phyloP scores from a whole-genome alignment of 2,797 vertebrate species.

The Danio albolineatus region DNA sequence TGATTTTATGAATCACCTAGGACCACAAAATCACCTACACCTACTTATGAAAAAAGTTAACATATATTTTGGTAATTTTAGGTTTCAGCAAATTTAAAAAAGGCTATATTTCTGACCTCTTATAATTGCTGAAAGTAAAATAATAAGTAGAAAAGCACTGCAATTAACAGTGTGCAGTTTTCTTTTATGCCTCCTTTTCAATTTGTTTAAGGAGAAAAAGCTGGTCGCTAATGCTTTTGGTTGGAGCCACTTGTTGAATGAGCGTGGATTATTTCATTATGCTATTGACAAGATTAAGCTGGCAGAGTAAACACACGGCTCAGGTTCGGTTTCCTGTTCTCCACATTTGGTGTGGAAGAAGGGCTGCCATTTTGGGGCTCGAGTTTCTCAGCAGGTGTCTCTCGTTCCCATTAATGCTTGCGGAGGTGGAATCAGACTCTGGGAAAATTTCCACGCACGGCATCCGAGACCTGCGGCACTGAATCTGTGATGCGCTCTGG shows the following conservation, averaged over 20 bases:
- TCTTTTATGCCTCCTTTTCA: background rate
- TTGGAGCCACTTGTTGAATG: conserved; percentile 52
- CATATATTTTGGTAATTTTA: background rate
- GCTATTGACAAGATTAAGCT: conserved; percentile 31
- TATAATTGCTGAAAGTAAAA: background rate
- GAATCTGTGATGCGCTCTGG: conserved; percentile 64
- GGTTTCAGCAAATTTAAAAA: background rate
- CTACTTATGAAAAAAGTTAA: background rate
- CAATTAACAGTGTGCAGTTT: background rate
- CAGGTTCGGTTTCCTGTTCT: conserved; percentile 50
- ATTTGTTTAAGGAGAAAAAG: background rate
- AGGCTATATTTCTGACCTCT: background rate
- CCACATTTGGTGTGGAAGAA: conserved; percentile 47
- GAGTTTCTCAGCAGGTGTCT: conserved; percentile 67
- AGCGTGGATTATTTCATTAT: conserved; percentile 5
- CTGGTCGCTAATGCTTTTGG: background rate
- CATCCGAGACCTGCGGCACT: conserved; percentile 40
- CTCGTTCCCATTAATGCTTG: conserved; percentile 71
- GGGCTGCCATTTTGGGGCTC: conserved; percentile 57
- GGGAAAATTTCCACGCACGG: conserved; percentile 59
- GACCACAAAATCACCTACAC: too few species aligned
- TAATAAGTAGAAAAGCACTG: background rate
- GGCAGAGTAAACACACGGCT: conserved; percentile 25
- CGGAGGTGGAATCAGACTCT: conserved; percentile 68
- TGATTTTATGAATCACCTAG: too few species aligned